Evolutionary conservation across 2,888 invertebrate genomes (phyloP).

Genomic region (Micoletzkya japonica): DNA sequence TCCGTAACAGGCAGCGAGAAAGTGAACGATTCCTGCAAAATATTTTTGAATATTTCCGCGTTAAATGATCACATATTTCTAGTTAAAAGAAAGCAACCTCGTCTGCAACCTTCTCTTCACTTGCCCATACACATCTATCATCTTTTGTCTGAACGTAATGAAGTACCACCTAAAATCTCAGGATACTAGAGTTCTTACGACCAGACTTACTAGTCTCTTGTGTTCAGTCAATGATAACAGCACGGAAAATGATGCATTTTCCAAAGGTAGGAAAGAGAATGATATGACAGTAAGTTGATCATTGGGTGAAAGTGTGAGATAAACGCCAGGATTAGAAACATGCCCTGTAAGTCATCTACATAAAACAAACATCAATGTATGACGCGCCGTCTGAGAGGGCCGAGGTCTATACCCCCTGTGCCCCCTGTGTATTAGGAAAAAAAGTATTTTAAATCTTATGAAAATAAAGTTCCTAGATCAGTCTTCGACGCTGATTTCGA

Average conservation of each 20-base stretch:
- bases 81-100: not conserved
- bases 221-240: conserved; percentile 26
- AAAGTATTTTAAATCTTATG: too few relatives aligned
- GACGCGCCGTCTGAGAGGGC: too few relatives aligned
- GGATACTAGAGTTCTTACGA: not conserved
- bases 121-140: conserved; percentile 40
- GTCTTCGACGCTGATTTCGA: too few relatives aligned
- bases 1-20: conserved; percentile 38
- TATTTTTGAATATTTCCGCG: not conserved
- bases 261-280: conserved; percentile 43
- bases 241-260: conserved; percentile 47
- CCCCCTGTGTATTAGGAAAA: too few relatives aligned
- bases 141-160: conserved; percentile 43
- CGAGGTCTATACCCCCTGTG: too few relatives aligned
- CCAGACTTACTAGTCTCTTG: conserved; percentile 10
- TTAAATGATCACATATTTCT: not conserved
- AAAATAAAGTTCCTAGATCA: too few relatives aligned
- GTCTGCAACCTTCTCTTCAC: conserved; percentile 32
- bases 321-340: conserved; percentile 43
- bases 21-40: conserved; percentile 39
- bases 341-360: conserved; percentile 31
- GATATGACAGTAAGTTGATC: conserved; percentile 38
- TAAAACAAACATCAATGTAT: not conserved
- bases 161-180: conserved; percentile 33
- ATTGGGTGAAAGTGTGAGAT: conserved; percentile 40